These are phyloP conservation scores for Syrmaticus mikado DNA, from an alignment of 2,113 vertebrate genomes.

Conservation along the genomic window DNA sequence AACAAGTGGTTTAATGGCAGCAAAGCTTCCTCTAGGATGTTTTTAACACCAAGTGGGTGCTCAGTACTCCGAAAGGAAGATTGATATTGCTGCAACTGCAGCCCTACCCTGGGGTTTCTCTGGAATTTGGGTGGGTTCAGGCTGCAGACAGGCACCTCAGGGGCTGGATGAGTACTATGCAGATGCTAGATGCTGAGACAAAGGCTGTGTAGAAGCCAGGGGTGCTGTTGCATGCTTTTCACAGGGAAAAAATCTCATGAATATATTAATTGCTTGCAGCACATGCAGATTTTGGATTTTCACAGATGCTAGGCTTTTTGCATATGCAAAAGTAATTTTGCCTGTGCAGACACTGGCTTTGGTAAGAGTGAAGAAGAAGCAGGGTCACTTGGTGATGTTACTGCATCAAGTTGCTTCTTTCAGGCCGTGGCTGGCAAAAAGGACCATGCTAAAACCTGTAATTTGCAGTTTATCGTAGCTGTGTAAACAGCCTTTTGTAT, in stretches of 20 bases:
- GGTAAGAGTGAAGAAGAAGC: neutral
- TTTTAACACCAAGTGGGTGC: neutral
- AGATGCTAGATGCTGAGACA: neutral
- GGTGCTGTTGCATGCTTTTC: neutral
- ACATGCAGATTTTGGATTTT: neutral
- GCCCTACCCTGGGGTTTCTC: neutral
- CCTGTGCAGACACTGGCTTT: accelerated
- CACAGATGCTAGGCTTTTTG: neutral
- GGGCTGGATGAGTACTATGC: neutral
- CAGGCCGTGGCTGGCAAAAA: neutral
- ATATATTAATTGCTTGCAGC: neutral
- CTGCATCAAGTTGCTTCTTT: neutral
- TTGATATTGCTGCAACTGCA: neutral
- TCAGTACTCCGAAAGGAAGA: neutral
- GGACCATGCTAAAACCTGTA: neutral
- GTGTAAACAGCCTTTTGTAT: neutral
- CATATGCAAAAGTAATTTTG: neutral
- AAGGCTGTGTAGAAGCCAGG: neutral
- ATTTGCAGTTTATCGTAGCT: neutral
- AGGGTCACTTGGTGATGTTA: neutral
- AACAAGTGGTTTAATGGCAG: neutral
- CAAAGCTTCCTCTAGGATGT: neutral
- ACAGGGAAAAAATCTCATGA: neutral
- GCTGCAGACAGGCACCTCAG: neutral
- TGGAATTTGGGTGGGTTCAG: neutral